Conservation (phyloP, 2,888 invertebrate genomes). For the Cheilosia impressa region DNA sequence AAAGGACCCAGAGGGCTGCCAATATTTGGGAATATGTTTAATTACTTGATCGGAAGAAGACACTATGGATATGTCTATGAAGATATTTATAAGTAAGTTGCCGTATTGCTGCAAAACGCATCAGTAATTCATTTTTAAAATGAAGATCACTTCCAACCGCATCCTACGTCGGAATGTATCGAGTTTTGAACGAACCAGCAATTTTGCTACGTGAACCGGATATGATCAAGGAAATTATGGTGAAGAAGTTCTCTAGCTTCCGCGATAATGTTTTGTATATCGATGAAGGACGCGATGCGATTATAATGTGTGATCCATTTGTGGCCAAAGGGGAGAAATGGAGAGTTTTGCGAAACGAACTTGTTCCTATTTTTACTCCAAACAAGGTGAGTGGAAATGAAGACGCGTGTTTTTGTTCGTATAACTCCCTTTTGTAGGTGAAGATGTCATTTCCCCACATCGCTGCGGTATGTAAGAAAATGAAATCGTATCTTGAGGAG, state of each 20-base stretch:
- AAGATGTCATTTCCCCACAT: constrained; percentile 78
- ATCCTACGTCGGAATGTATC: constrained; percentile 78
- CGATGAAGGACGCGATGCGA: constrained; percentile 76
- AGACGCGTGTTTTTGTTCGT: neutral
- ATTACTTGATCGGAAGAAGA: constrained; percentile 75
- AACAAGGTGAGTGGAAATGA: constrained; percentile 73
- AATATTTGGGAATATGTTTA: constrained; percentile 79
- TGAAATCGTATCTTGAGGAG: constrained; percentile 73
- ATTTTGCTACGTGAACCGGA: constrained; percentile 78
- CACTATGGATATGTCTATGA: constrained; percentile 79
- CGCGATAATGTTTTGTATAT: constrained; percentile 79
- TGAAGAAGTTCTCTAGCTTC: constrained; percentile 78
- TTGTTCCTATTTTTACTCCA: constrained; percentile 79
- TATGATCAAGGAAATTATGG: constrained; percentile 78
- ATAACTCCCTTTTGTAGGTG: constrained; percentile 58
- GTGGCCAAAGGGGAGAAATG: constrained; percentile 78
- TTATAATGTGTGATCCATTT: constrained; percentile 78
- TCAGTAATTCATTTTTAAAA: too few relatives aligned
- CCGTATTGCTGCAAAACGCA: too few relatives aligned
- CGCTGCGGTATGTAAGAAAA: constrained; percentile 75
- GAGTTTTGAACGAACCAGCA: constrained; percentile 79
- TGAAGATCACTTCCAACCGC: constrained; percentile 75
- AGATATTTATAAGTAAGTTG: constrained; percentile 78
- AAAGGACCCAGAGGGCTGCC: constrained; percentile 77
- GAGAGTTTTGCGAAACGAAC: constrained; percentile 78